These are phyloP conservation scores for Maconellicoccus hirsutus DNA, from an alignment of 1,140 invertebrate genomes.

Conservation along the genomic window DNA sequence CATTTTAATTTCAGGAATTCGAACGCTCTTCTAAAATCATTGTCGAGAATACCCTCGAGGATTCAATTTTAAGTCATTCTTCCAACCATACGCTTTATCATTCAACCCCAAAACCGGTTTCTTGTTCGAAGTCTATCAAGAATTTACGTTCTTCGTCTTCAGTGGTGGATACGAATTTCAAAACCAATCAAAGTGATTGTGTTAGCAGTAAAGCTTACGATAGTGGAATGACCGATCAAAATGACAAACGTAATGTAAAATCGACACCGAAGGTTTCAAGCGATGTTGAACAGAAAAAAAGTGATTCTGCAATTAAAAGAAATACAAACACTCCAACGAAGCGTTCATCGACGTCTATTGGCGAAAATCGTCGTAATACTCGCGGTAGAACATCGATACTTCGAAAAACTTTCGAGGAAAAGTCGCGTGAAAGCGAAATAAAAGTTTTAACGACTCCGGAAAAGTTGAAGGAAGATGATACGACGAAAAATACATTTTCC, in stretches of 20 bases:
- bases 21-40: no score
- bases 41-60: not conserved
- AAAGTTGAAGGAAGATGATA: not conserved
- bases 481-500: no score
- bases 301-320: not conserved
- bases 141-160: no score
- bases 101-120: not conserved
- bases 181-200: no score
- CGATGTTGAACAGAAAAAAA: not conserved
- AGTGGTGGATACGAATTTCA: no score
- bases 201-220: no score
- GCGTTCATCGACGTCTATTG: not conserved
- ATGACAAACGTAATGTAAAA: no score
- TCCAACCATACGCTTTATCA: not conserved
- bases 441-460: not conserved
- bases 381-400: not conserved
- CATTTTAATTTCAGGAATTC: no score
- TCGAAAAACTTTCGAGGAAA: not conserved
- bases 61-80: not conserved
- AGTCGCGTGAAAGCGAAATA: not conserved
- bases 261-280: no score
- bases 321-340: not conserved
- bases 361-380: slow-evolving; percentile 11
- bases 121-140: no score
- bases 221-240: no score